Conservation (phyloP, 1,140 invertebrate genomes). For the Bombus confusus region DNA sequence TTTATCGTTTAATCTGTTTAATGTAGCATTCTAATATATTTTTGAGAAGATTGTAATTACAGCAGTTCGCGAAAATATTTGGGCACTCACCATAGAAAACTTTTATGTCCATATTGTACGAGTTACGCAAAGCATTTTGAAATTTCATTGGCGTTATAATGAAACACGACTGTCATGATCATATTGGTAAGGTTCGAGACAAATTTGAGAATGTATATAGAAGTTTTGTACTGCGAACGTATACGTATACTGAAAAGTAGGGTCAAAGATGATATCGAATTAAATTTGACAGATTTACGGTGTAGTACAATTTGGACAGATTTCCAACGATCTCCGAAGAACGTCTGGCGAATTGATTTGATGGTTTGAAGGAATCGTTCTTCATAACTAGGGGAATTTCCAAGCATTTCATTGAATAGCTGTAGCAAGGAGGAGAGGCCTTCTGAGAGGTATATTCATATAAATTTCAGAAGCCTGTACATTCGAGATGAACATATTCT, state of each 20-base stretch:
- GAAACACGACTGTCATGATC: not conserved
- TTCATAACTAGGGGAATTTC: slow-evolving; percentile 9
- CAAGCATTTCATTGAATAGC: slow-evolving; percentile 6
- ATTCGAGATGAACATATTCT: slow-evolving; percentile 23
- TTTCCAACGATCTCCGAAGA: not conserved
- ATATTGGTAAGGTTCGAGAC: not conserved
- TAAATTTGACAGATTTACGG: not conserved
- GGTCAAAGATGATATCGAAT: not conserved
- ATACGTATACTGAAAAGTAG: not conserved
- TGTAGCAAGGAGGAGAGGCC: not conserved
- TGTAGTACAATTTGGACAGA: not conserved
- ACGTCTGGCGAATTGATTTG: not conserved
- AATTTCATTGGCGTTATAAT: not conserved
- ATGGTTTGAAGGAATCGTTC: not conserved
- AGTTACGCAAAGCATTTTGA: not conserved
- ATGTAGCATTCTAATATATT: not conserved
- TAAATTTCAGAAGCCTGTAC: slow-evolving; percentile 32
- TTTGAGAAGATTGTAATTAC: not conserved
- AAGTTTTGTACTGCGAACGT: too few species aligned
- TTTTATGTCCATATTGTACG: not conserved
- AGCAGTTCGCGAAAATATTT: too few species aligned
- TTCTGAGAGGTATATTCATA: slow-evolving; percentile 14
- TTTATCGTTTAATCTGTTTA: not conserved
- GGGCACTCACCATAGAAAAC: not conserved
- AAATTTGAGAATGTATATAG: too few species aligned